Percentiles rank a stretch among this genome's conserved stretches.
Evolutionary conservation across 2,797 vertebrate species (phyloP).

Genomic region (Scolopax rusticola): DNA sequence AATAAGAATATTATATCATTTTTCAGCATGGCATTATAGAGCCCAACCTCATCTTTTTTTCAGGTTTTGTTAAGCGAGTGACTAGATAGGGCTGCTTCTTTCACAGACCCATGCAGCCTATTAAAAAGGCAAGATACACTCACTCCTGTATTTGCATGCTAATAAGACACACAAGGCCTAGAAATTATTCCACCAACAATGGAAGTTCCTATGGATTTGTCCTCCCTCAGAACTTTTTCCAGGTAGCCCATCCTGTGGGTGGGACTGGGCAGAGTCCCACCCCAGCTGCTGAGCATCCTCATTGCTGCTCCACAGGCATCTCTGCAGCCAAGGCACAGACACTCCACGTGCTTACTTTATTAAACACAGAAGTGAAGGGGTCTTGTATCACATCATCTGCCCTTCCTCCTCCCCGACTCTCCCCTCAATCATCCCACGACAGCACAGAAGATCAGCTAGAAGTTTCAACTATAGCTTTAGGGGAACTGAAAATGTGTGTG

Average conservation of each 20-base stretch:
- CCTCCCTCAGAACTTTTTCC: not conserved
- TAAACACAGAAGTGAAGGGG: not conserved
- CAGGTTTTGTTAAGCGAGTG: not conserved
- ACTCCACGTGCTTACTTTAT: not conserved
- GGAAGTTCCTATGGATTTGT: not conserved
- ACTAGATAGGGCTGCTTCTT: not conserved
- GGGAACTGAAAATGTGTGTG: not conserved
- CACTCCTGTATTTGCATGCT: not conserved
- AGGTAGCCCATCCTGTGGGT: not conserved
- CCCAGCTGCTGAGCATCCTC: not conserved
- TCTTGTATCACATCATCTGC: not conserved
- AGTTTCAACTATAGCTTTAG: not conserved
- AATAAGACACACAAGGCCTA: not conserved
- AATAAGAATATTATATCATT: constrained; percentile 41
- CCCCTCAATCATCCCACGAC: not conserved
- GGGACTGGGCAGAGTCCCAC: not conserved
- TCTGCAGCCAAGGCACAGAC: not conserved
- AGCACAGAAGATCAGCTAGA: not conserved
- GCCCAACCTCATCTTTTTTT: not conserved
- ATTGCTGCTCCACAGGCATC: not conserved
- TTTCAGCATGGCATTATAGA: constrained; percentile 29
- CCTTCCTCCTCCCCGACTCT: not conserved
- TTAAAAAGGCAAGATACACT: not conserved
- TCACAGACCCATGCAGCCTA: not conserved
- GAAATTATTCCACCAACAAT: not conserved